Evolutionary conservation across 2,888 invertebrate genomes (phyloP).

Genomic region (Cryptocheilus praepositus): DNA sequence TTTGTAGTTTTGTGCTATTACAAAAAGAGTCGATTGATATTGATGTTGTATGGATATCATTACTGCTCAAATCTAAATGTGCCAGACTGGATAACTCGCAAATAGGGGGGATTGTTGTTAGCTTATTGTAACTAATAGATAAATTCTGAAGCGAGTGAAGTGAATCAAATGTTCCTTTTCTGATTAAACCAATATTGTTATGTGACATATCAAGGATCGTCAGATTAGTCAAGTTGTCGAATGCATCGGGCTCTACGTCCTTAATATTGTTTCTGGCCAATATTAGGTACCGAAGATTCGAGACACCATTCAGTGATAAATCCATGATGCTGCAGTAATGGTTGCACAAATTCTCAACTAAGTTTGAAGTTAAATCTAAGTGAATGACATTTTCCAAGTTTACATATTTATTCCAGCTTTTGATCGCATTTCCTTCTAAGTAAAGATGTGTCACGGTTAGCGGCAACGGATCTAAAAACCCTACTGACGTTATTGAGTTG

Average conservation of each 20-base stretch:
- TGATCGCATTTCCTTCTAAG: neutral
- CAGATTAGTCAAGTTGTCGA: too few relatives aligned
- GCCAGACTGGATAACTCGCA: too few relatives aligned
- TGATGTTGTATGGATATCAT: too few relatives aligned
- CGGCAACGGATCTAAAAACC: neutral
- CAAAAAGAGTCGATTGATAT: too few relatives aligned
- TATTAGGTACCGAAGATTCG: neutral
- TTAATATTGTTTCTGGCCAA: neutral
- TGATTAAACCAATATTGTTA: too few relatives aligned
- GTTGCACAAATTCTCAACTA: neutral
- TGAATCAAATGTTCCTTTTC: too few relatives aligned
- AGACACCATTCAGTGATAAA: neutral
- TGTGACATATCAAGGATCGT: too few relatives aligned
- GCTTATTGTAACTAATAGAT: too few relatives aligned
- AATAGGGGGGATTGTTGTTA: too few relatives aligned
- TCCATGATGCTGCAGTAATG: neutral
- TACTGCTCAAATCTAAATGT: too few relatives aligned
- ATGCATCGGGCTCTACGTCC: neutral
- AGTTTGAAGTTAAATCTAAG: slow-evolving; percentile 13
- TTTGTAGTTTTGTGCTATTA: too few relatives aligned
- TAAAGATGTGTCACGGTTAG: slow-evolving; percentile 5
- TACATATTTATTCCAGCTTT: rapidly evolving
- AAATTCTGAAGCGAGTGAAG: too few relatives aligned
- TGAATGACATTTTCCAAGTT: rapidly evolving
- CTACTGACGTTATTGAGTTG: rapidly evolving